A percentile compares a stretch with the other conserved stretches of the same genome.
phyloP scores from a whole-genome alignment of 2,888 invertebrate species.

The Drosophila peninsularis region DNA sequence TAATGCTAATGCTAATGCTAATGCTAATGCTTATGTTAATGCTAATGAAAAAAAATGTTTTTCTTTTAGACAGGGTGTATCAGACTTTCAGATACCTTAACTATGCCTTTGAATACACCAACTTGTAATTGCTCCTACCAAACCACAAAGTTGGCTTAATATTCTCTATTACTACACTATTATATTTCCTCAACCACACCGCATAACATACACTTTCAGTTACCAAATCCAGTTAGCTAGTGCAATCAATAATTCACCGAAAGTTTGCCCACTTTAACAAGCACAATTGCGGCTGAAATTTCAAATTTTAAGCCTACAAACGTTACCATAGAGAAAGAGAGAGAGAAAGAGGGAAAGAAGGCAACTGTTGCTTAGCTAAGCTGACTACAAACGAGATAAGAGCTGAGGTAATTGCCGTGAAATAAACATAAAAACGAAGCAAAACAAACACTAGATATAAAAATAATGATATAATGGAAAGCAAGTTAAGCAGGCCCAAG shows the following conservation, averaged over 20 bases:
- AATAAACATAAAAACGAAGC: conserved; percentile 2
- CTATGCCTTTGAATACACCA: no score
- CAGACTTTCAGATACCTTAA: no score
- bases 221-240: background rate
- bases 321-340: conserved; percentile 6
- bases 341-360: no score
- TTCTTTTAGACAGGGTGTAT: no score
- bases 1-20: no score
- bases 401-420: conserved; percentile 6
- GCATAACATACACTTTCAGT: no score
- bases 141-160: no score
- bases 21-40: no score
- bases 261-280: background rate
- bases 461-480: conserved; percentile 4
- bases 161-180: no score
- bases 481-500: background rate
- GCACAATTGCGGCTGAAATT: background rate
- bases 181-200: no score
- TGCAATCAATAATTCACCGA: background rate
- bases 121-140: no score
- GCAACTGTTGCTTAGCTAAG: conserved; percentile 10
- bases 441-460: conserved; percentile 3
- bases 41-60: no score
- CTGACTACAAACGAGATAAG: conserved; percentile 6
- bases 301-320: background rate